Evolutionary conservation across 2,797 vertebrate genomes (phyloP), one percentile per base, ranked within the genome.

Genomic region (Anableps anableps): DNA sequence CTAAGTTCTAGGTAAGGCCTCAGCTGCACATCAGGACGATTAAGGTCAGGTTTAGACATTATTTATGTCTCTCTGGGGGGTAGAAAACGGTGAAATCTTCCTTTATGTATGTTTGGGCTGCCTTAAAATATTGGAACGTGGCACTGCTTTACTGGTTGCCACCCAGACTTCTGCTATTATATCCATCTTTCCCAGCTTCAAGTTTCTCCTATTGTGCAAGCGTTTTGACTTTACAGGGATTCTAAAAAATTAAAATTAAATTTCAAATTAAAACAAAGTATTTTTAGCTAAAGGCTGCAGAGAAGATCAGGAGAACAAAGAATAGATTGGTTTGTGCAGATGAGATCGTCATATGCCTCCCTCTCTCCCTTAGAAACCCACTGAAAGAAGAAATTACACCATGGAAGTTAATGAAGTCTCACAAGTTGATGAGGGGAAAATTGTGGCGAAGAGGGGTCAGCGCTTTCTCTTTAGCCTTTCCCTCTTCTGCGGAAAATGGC

Each of bases 351-450:
- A 87, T 85, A 82, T 51, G 58, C 34, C 81, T 17, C 55, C n/a
- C 60, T 75, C 81, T 36, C 71, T 45, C 47, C 68, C 80, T 84
- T 82, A 79, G 82, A 90, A 93, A 92, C 51, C 86, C 90, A 88
- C 81, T 89, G 88, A 93, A 80, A 89, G 89, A 92, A 88, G 89
- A 94, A 96, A 95, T 96, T 95, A 94, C 93, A 94, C 92, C 74
- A 62, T 88, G 86, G 90, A 94, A 96, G 95, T 95, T 96, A 96
- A 95, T 96, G 95, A 95, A 95, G 94, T 95, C 91, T 94, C 94
- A 91, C 93, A 92, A 94, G 94, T 93, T 95, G 95, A 94, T 94
- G 95, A 94, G 92, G 82, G 92, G 85, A 93, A 95, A 95, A 96
- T 96, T 95, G 95, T 93, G 72, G 91, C 80, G 94, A 93, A 95